Evolutionary conservation across 2,888 invertebrate genomes (phyloP).

Genomic region (Periphyllus acericola): DNA sequence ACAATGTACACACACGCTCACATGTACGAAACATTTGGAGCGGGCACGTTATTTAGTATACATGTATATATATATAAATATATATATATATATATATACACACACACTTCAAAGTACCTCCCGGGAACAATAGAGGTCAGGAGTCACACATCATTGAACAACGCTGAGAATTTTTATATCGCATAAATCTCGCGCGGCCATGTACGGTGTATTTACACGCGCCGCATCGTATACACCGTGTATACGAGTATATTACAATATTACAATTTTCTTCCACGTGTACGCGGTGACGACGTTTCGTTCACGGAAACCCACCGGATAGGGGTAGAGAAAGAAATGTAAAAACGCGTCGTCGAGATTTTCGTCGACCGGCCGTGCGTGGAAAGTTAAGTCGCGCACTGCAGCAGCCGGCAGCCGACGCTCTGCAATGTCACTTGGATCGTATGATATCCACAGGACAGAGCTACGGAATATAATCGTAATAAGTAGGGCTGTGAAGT

Average conservation of each 20-base stretch:
- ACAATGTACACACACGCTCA: background rate
- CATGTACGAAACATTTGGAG: slow-evolving; percentile 34
- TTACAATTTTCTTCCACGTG: background rate
- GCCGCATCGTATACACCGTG: background rate
- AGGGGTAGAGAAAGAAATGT: background rate
- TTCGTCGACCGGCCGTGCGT: background rate
- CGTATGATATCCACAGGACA: background rate
- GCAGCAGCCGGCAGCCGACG: background rate
- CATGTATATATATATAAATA: background rate
- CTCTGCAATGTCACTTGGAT: background rate
- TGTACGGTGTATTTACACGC: background rate
- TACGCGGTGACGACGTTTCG: background rate
- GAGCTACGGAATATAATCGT: no score
- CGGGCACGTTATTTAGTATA: background rate
- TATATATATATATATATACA: background rate
- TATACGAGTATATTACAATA: background rate
- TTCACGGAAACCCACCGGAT: background rate
- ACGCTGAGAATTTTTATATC: slow-evolving; percentile 52
- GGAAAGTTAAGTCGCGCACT: background rate
- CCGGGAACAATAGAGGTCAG: slow-evolving; percentile 47
- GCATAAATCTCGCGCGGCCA: slow-evolving; percentile 36
- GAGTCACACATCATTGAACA: slow-evolving; percentile 53
- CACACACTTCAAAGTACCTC: background rate
- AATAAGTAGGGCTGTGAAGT: no score
- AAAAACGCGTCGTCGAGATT: background rate